Conservation (phyloP, 1,140 invertebrate genomes). For the Drosophila ananassae region DNA sequence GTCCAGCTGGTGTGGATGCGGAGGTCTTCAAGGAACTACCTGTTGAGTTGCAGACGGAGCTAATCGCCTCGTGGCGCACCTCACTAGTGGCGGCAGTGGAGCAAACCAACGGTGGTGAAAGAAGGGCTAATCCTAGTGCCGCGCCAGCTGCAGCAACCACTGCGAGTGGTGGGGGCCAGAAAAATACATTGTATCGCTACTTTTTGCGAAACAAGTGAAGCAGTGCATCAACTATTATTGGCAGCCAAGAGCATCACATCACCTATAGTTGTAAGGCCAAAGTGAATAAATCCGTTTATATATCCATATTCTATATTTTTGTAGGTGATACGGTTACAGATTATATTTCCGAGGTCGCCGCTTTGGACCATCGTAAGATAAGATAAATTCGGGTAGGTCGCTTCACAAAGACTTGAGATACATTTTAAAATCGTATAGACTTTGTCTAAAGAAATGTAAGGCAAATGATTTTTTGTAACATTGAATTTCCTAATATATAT, state of each 20-base stretch:
- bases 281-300: constrained; percentile 37
- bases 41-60: constrained; percentile 86
- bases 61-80: constrained; percentile 87
- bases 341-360: constrained; percentile 5
- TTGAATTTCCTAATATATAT: too few species aligned
- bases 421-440: background rate
- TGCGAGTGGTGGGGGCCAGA: constrained; percentile 51
- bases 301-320: constrained; percentile 57
- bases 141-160: constrained; percentile 28
- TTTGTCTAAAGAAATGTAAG: background rate
- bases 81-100: constrained; percentile 76
- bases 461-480: background rate
- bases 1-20: constrained; percentile 86
- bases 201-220: constrained; percentile 87
- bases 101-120: constrained; percentile 25
- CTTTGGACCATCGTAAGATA: constrained; percentile 24
- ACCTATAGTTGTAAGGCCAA: constrained; percentile 23
- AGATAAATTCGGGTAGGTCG: constrained; percentile 1
- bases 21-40: constrained; percentile 87
- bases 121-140: constrained; percentile 3
- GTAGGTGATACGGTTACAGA: constrained; percentile 53
- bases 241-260: constrained; percentile 7
- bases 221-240: constrained; percentile 19
- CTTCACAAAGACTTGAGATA: background rate
- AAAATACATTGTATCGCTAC: constrained; percentile 87